Conservation (phyloP, 2,888 invertebrate genomes). For the Drosophila subquinaria region DNA sequence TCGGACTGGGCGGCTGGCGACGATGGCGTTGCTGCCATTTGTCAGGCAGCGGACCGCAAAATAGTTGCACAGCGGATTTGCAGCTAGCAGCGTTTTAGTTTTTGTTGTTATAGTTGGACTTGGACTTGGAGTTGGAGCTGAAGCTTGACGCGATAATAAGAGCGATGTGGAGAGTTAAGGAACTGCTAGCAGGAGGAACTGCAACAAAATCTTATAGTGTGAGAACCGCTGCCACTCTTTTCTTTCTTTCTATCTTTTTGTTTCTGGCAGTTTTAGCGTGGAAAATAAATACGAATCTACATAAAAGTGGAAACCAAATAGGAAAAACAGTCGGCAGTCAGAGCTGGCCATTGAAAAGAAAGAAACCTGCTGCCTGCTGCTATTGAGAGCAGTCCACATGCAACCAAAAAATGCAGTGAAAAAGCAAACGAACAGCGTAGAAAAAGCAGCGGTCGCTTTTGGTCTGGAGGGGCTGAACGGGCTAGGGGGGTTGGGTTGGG, state of each 20-base stretch:
- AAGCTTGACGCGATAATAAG: slow-evolving; percentile 78
- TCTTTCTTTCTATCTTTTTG: slow-evolving; percentile 12
- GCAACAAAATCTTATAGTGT: slow-evolving; percentile 56
- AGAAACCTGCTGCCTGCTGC: slow-evolving; percentile 64
- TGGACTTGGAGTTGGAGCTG: slow-evolving; percentile 17
- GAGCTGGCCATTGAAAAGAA: slow-evolving; percentile 64
- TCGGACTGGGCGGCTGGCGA: slow-evolving; percentile 42
- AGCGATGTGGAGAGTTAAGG: slow-evolving; percentile 74
- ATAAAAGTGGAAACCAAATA: slow-evolving; percentile 79
- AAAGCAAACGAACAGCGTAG: slow-evolving; percentile 49
- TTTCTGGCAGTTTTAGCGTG: slow-evolving; percentile 66
- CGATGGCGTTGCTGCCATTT: slow-evolving; percentile 72
- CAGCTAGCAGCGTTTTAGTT: slow-evolving; percentile 50
- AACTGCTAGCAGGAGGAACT: slow-evolving; percentile 47
- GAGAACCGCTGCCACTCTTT: slow-evolving; percentile 65
- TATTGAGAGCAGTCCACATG: slow-evolving; percentile 57
- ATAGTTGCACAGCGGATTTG: slow-evolving; percentile 63
- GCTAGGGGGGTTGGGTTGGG: not conserved
- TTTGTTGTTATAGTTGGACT: slow-evolving; percentile 19
- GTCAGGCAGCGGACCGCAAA: slow-evolving; percentile 78
- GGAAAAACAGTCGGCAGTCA: slow-evolving; percentile 61
- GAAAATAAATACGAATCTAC: slow-evolving; percentile 80
- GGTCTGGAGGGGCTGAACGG: slow-evolving; percentile 7
- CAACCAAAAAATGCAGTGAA: slow-evolving; percentile 27
- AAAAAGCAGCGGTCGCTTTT: slow-evolving; percentile 50